Base-by-base conservation (phyloP, 2,888 invertebrate species). In the Archips xylosteana region DNA sequence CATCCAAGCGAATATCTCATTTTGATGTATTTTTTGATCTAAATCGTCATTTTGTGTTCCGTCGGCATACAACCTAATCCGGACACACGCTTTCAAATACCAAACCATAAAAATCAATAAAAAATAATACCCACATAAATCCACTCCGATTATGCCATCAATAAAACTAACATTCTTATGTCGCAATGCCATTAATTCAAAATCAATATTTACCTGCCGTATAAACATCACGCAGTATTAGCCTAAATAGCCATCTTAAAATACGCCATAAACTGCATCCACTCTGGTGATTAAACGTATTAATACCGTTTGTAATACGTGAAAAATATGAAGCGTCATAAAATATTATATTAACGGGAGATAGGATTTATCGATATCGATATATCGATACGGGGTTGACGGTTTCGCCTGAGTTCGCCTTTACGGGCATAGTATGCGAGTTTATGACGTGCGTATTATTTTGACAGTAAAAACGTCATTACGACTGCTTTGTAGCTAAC, bases 381-480 rank as follows among this genome's bases (percentile, higher is more conserved):
- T 45, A 59, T 73, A 49, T 69, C 59, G 62, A 8, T 47, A 62
- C 15, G 45, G 47, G 42, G 45, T 82, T 79, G 80, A 78, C 73
- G 76, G 70, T 75, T 75, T 66, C 75, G 75, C 76, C 54, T 79
- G 81, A 79, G 82, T 83, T 83, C 79, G 79, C 82, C 82, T 83
- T 84, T 84, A 85, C 81, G 78, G 75, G 71, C 83, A 85, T 86
- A 85, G 85, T 85, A 82, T 77, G 75, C 39, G 74, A 84, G 85
- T 54, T 85, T 85, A 86, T 83, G 82, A 78, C 72, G 70, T 59
- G 71, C 68, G 78, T 80, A 81, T 81, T 81, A 78, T 80, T 75
- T 79, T 79, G 80, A 78, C 68, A 63, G 57, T 76, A 76, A 79
- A 75, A 76, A 75, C 76, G 71, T 57, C 62, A 62, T 68, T 62